Evolutionary conservation across 1,140 invertebrate genomes (phyloP).

Genomic region (Tribolium madens): DNA sequence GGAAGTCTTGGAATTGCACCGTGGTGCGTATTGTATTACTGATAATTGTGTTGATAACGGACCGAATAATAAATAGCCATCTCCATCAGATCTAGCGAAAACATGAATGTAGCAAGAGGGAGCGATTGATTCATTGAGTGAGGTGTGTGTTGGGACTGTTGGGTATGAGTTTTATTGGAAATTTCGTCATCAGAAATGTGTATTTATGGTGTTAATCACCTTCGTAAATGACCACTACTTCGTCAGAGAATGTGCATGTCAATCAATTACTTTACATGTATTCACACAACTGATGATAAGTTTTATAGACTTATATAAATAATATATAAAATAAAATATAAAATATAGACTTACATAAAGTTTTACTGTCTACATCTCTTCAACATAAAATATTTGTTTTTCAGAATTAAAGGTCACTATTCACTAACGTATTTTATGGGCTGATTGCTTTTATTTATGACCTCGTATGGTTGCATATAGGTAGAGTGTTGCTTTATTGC

Average conservation of each 20-base stretch:
- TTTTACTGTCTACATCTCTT: too few relatives aligned
- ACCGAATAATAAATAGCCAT: background rate
- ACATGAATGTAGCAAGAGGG: background rate
- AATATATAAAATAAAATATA: too few relatives aligned
- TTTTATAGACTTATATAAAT: too few relatives aligned
- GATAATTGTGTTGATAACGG: background rate
- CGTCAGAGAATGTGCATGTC: background rate
- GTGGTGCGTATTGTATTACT: background rate
- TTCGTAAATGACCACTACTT: background rate
- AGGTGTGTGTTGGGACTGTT: background rate
- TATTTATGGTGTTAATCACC: background rate
- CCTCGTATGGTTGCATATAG: too few relatives aligned
- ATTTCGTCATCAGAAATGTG: background rate
- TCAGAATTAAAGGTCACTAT: too few relatives aligned
- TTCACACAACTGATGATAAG: too few relatives aligned
- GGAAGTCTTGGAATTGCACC: slow-evolving; percentile 3
- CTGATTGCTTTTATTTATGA: too few relatives aligned
- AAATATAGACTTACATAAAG: too few relatives aligned
- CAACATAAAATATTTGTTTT: too few relatives aligned
- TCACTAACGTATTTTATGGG: too few relatives aligned
- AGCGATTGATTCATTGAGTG: background rate
- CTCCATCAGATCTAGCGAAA: background rate
- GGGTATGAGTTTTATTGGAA: background rate
- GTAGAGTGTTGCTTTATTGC: too few relatives aligned
- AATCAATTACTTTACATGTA: background rate